Evolutionary conservation across 2,797 vertebrate species (phyloP).

Genomic region (Channa striata): DNA sequence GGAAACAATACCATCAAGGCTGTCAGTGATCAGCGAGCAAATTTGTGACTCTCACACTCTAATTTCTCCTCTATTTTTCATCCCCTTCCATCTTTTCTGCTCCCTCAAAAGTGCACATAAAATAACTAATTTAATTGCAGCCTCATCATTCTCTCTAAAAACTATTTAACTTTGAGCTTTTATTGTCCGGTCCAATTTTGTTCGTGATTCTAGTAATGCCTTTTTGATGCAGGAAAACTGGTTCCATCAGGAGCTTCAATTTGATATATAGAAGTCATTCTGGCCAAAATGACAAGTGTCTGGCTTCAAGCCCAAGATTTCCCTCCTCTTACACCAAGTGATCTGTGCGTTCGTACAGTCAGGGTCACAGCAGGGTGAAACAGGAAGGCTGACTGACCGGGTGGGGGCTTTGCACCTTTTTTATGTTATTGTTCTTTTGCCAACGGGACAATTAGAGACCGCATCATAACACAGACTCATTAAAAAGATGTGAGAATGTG

Average conservation of each 20-base stretch:
- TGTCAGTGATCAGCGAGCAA: conserved; percentile 25
- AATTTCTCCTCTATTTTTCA: background rate
- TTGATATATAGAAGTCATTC: conserved; percentile 55
- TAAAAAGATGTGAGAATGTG: conserved; percentile 62
- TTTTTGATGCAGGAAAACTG: conserved; percentile 63
- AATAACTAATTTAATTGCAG: conserved; percentile 1
- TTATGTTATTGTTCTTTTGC: conserved; percentile 59
- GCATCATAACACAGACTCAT: conserved; percentile 63
- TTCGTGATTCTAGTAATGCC: conserved; percentile 37
- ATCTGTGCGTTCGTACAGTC: conserved; percentile 34
- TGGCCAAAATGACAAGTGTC: conserved; percentile 63
- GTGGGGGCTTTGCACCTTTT: conserved; percentile 30
- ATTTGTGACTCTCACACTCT: conserved; percentile 4
- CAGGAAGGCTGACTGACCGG: conserved; percentile 34
- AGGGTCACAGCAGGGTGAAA: conserved; percentile 61
- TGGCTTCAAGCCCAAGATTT: conserved; percentile 62
- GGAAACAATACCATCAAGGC: conserved; percentile 40
- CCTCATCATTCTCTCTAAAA: conserved; percentile 10
- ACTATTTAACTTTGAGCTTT: conserved; percentile 38
- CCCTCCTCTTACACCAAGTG: conserved; percentile 30
- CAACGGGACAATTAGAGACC: conserved; percentile 57
- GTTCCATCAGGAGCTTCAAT: conserved; percentile 53
- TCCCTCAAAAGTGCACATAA: conserved; percentile 6
- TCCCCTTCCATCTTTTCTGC: conserved; percentile 11
- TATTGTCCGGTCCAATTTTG: conserved; percentile 47